These are phyloP conservation scores for Porites evermanni DNA, from an alignment of 92 coral and sea anemone species.

Conservation along the genomic window DNA sequence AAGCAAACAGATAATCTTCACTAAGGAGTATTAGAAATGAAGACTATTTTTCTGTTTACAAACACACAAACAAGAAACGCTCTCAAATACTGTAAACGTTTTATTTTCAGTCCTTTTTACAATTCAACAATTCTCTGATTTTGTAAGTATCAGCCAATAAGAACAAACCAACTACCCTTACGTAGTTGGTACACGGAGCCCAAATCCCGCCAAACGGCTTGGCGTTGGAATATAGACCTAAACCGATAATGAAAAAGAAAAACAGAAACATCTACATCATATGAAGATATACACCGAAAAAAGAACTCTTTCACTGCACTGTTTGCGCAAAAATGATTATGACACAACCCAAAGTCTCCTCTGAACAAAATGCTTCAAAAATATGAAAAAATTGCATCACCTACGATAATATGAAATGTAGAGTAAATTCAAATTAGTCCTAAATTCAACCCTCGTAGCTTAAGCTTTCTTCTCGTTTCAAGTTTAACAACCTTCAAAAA, in stretches of 20 bases:
- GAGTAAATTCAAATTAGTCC: conserved; percentile 13
- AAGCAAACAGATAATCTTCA: no score
- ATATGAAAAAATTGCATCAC: conserved; percentile 24
- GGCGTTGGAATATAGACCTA: conserved; percentile 2
- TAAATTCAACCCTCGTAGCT: neutral
- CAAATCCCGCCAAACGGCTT: conserved; percentile 9
- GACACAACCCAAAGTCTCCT: conserved; percentile 21
- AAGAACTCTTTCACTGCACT: neutral
- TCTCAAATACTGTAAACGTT: conserved; percentile 10
- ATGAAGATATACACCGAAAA: neutral
- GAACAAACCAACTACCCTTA: conserved; percentile 7
- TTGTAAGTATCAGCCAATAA: conserved; percentile 27
- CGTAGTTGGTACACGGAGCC: neutral
- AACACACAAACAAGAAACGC: neutral
- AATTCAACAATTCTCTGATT: conserved; percentile 19
- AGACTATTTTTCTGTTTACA: neutral
- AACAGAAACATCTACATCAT: neutral
- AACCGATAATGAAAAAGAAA: conserved; percentile 18
- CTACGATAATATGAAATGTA: conserved; percentile 24
- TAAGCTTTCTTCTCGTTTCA: conserved; percentile 15
- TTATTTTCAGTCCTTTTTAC: conserved; percentile 40
- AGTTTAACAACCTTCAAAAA: conserved; percentile 16
- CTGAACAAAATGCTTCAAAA: conserved; percentile 8
- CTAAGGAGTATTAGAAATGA: neutral
- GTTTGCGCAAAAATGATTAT: neutral